Conservation (phyloP, 2,113 vertebrate species). For the Capreolus pygargus region DNA sequence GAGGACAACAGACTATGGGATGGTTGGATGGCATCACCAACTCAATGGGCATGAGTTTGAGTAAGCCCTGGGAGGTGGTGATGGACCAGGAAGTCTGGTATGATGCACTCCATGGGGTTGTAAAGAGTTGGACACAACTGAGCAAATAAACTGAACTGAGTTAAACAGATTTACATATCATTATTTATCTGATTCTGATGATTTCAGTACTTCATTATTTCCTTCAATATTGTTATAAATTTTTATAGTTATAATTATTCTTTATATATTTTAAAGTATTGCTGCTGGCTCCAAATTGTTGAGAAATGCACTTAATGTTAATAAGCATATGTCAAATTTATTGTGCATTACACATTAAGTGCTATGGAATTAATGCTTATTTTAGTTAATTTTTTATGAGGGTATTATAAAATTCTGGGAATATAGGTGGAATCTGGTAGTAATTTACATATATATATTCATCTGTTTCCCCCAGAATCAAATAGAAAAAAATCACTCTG, state of each 20-base stretch:
- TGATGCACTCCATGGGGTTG: not conserved
- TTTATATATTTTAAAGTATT: not conserved
- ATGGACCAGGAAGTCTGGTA: not conserved
- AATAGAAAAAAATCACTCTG: not conserved
- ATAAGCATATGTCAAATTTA: not conserved
- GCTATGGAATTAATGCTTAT: not conserved
- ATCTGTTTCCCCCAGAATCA: not conserved
- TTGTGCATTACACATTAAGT: not conserved
- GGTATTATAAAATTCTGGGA: not conserved
- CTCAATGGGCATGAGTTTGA: not conserved
- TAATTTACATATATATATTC: not conserved
- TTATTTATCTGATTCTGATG: not conserved
- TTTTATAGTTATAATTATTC: not conserved
- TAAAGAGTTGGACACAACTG: not conserved
- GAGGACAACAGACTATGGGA: not conserved
- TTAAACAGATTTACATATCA: not conserved
- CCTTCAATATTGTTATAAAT: not conserved
- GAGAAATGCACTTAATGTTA: not conserved
- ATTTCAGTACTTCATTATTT: not conserved
- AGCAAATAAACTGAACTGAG: not conserved
- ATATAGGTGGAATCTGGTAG: not conserved
- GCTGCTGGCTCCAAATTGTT: not conserved
- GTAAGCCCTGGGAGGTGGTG: not conserved
- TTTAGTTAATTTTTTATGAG: not conserved
- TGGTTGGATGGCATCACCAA: not conserved